A percentile compares a stretch with the other conserved stretches of the same genome.
These are phyloP conservation scores for Dicrostonyx torquatus DNA, from an alignment of 2,797 vertebrate species.

Conservation along the genomic window DNA sequence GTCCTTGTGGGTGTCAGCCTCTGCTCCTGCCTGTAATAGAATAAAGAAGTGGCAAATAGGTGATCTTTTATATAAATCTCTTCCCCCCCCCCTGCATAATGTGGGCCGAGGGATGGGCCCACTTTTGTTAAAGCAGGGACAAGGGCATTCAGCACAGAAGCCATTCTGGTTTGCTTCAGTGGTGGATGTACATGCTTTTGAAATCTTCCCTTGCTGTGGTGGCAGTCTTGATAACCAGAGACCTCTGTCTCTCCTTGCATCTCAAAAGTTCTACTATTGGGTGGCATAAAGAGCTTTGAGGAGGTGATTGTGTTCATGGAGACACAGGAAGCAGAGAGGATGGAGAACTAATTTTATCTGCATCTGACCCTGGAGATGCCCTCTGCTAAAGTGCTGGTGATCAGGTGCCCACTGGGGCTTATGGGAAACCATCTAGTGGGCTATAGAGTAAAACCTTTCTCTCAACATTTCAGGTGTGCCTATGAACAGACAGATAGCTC, in stretches of 20 bases:
- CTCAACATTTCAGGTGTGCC: neutral
- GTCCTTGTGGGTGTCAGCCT: conserved; percentile 84
- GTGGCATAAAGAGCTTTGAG: conserved; percentile 35
- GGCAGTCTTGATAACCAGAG: neutral
- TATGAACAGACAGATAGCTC: neutral
- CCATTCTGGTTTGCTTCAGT: conserved; percentile 74
- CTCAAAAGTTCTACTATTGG: neutral
- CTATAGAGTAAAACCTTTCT: neutral
- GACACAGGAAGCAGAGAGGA: neutral
- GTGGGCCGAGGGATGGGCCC: conserved; percentile 73
- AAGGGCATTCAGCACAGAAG: conserved; percentile 67
- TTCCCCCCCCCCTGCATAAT: conserved; percentile 68
- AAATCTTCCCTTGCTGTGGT: conserved; percentile 66
- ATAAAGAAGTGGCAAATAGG: conserved; percentile 80
- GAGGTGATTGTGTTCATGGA: neutral
- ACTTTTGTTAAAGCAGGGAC: conserved; percentile 65
- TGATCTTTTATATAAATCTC: conserved; percentile 78
- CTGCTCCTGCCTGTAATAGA: conserved; percentile 78
- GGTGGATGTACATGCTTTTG: conserved; percentile 50
- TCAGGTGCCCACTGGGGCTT: neutral
- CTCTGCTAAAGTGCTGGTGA: neutral
- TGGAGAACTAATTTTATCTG: neutral
- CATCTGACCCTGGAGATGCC: neutral
- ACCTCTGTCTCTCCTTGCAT: neutral
- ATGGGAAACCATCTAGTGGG: neutral